Base-by-base conservation (phyloP, 64 coral and sea anemone genomes). In the Catalaphyllia jardinei region DNA sequence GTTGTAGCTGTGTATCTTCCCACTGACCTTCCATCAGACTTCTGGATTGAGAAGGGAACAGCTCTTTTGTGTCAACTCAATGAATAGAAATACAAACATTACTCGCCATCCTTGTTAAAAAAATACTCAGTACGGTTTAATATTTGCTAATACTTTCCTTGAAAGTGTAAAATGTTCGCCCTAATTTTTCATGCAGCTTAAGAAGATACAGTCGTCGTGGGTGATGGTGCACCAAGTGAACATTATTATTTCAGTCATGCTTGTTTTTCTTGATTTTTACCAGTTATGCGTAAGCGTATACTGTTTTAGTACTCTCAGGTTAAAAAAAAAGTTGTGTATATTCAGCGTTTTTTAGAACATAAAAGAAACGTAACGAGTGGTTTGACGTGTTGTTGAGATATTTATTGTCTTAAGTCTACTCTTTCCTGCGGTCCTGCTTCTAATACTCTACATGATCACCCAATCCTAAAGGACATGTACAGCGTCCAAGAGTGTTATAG, bases 11-110 rank as follows among this genome's bases (percentile, higher is more conserved):
- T 99, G 17, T 95, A 93, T 60, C 78, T 99, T 14, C 97, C 97
- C 13, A 95, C 97, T 14, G 88, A 91, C 57, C 71, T 74, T 12
- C 73, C 91, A 4, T 94, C 90, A 12, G 91, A 94, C 19, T 99
- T 92, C 84, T 99, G 97, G 97, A 99, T 99, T 31, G 97, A 95
- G 20, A 99, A 99, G 54, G 97, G 97, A 19, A 99, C 88, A 2
- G 97, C 97, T 50, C 75, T 99, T 19, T 80, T 99, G 50, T 99
- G 97, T 75, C 97, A 99, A 20, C 84, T 95, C 10, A 99, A 95
- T 49, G 97, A 99, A 39, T 99, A 91, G 85, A 15, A 65, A 13
- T 9, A 2, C 31, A 42, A 35, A 77, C 11, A 7, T n/a, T 73
- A 22, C 50, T 83, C 31, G 89, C 67, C 75, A 86, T 59, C 29